Percentiles rank a stretch among this genome's conserved stretches.
Evolutionary conservation across 2,888 invertebrate genomes (phyloP).

Genomic region (Drosophila vallismaia): DNA sequence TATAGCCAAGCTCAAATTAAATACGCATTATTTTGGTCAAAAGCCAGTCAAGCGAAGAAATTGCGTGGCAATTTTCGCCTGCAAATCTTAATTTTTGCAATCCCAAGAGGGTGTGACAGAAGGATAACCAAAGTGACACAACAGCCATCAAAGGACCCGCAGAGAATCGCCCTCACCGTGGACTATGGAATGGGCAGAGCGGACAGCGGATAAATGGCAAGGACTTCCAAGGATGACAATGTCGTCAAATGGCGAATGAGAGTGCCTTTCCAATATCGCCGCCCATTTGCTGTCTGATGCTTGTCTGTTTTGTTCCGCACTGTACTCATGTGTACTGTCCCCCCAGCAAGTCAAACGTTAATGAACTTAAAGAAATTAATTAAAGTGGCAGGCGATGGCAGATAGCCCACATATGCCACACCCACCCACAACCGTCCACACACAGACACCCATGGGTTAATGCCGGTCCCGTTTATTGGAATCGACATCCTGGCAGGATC

Average conservation of each 20-base stretch:
- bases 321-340: constrained; percentile 37
- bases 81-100: background rate
- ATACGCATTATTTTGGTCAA: no score
- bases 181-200: background rate
- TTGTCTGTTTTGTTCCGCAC: background rate
- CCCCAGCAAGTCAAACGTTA: constrained; percentile 76
- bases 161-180: constrained; percentile 1
- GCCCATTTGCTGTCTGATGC: constrained; percentile 64
- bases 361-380: constrained; percentile 79
- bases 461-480: constrained; percentile 69
- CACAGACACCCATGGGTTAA: constrained; percentile 49
- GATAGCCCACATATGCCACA: constrained; percentile 25
- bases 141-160: background rate
- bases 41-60: no score
- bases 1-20: no score
- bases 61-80: background rate
- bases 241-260: constrained; percentile 41
- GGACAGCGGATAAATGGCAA: background rate
- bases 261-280: constrained; percentile 33
- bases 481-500: constrained; percentile 72
- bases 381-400: constrained; percentile 63
- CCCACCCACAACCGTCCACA: background rate
- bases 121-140: constrained; percentile 17
- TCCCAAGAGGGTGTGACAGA: constrained; percentile 12
- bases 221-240: constrained; percentile 26